A percentile compares a stretch with the other conserved stretches of the same genome.
Evolutionary conservation across 2,113 vertebrate genomes (phyloP).

Genomic region (Plectropomus leopardus): DNA sequence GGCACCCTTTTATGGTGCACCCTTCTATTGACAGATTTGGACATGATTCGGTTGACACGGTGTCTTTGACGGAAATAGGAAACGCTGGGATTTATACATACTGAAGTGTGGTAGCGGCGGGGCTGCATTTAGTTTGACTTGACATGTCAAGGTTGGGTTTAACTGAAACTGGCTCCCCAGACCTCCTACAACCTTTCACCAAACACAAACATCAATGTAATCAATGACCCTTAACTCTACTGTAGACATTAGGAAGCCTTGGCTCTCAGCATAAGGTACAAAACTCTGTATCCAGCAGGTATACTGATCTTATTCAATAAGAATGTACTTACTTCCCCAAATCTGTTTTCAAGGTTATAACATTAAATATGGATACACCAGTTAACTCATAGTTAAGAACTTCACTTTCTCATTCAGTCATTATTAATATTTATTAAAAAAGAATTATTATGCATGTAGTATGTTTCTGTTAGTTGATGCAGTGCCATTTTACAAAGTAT

Average conservation of each 20-base stretch:
- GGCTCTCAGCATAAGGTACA: slow-evolving; percentile 30
- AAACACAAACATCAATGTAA: slow-evolving; percentile 55
- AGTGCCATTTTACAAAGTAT: background rate
- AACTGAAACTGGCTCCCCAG: slow-evolving; percentile 27
- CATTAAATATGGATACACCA: background rate
- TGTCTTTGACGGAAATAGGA: slow-evolving; percentile 3
- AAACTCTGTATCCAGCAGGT: slow-evolving; percentile 6
- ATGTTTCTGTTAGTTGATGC: background rate
- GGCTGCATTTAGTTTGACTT: slow-evolving; percentile 10
- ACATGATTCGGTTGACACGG: background rate
- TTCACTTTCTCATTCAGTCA: background rate
- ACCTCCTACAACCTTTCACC: slow-evolving; percentile 38
- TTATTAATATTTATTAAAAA: background rate
- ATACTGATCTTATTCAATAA: slow-evolving; percentile 33
- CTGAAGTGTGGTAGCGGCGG: background rate
- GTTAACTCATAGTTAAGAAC: background rate
- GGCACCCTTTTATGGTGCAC: background rate
- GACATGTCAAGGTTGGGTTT: slow-evolving; percentile 27
- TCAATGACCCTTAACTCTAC: slow-evolving; percentile 30
- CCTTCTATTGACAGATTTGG: background rate
- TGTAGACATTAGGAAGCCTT: slow-evolving; percentile 30
- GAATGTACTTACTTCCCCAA: slow-evolving; percentile 18
- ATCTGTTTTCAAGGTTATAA: slow-evolving; percentile 18
- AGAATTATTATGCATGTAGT: background rate
- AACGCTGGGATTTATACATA: slow-evolving; percentile 1